Percentiles rank a stretch among this genome's conserved stretches.
Conservation (phyloP, 2,888 invertebrate species). For the Thereva unica region DNA sequence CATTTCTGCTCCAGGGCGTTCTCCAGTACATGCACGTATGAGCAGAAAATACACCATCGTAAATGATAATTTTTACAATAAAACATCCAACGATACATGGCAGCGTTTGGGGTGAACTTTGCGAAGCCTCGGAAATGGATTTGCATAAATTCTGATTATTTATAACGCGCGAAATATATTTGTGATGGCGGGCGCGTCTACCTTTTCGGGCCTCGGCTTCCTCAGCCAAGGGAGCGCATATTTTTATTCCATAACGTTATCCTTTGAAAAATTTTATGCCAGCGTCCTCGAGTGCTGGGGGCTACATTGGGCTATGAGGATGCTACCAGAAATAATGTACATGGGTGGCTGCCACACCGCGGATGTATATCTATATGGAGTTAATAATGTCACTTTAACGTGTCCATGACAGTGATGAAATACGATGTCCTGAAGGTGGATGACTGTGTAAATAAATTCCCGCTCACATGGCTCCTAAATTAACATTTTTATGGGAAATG, state of each 20-base stretch:
- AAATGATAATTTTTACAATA: slow-evolving; percentile 32
- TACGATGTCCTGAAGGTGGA: background rate
- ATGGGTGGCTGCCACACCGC: too few species aligned
- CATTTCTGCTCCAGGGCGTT: background rate
- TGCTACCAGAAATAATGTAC: too few species aligned
- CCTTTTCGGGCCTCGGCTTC: too few species aligned
- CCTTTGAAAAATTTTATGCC: too few species aligned
- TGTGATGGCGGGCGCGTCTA: background rate
- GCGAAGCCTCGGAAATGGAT: slow-evolving; percentile 28
- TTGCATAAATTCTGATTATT: slow-evolving; percentile 34
- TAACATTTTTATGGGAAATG: slow-evolving; percentile 26
- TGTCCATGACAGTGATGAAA: slow-evolving; percentile 26
- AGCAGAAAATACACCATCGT: slow-evolving; percentile 15
- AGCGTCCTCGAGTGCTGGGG: too few species aligned
- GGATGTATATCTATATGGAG: too few species aligned
- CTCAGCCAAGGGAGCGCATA: too few species aligned
- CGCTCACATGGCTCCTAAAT: slow-evolving; percentile 5
- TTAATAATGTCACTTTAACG: slow-evolving; percentile 13
- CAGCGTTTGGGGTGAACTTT: background rate
- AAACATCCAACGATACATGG: slow-evolving; percentile 15
- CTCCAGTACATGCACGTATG: background rate
- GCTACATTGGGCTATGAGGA: too few species aligned
- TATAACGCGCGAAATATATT: background rate
- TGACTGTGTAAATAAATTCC: background rate
- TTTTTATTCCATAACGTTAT: too few species aligned